Evolutionary conservation across 2,113 vertebrate species (phyloP).

Genomic region (Clarias gariepinus): DNA sequence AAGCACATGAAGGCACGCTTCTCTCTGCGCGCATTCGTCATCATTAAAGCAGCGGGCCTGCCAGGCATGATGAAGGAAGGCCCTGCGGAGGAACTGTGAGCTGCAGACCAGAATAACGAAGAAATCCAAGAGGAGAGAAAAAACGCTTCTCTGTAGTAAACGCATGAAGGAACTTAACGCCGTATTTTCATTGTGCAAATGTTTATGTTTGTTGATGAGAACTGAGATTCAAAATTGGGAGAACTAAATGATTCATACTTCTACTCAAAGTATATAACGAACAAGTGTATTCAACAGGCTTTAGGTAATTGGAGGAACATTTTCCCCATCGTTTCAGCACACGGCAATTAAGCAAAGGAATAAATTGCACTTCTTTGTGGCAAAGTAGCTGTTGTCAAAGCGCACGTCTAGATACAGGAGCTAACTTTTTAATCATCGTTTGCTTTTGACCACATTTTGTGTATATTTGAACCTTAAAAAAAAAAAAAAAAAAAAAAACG

Average conservation of each 20-base stretch:
- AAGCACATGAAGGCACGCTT: slow-evolving; percentile 34
- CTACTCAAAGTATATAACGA: neutral
- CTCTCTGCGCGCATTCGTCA: slow-evolving; percentile 42
- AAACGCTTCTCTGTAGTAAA: slow-evolving; percentile 5
- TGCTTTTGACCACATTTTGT: neutral
- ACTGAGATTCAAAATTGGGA: neutral
- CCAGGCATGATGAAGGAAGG: slow-evolving; percentile 42
- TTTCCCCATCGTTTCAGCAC: neutral
- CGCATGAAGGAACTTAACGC: neutral
- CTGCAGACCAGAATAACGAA: slow-evolving; percentile 26
- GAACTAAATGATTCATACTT: neutral
- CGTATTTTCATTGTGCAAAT: neutral
- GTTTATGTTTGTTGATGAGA: neutral
- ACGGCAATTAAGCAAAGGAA: neutral
- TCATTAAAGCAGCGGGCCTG: slow-evolving; percentile 47
- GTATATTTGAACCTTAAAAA: neutral
- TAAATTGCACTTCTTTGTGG: neutral
- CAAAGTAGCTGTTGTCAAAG: neutral
- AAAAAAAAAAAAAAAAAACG: neutral
- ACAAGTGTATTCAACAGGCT: neutral
- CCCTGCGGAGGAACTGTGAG: slow-evolving; percentile 27
- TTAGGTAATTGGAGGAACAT: neutral
- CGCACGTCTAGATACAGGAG: neutral
- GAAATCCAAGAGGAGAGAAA: slow-evolving; percentile 34
- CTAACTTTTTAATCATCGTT: neutral